phyloP scores from a whole-genome alignment of 1,140 invertebrate species.

The Formica exsecta region DNA sequence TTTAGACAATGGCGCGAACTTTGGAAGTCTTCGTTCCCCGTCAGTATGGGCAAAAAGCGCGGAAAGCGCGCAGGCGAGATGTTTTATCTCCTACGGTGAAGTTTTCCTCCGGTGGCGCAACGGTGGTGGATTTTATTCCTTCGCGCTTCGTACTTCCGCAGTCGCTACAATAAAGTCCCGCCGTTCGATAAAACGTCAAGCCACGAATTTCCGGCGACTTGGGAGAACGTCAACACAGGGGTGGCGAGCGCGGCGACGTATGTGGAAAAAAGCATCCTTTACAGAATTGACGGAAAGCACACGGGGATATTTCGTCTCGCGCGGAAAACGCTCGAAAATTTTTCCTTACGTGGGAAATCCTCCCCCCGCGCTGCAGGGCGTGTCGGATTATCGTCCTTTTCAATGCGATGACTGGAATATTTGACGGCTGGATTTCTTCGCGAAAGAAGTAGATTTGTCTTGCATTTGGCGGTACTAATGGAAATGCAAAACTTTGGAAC shows the following conservation, averaged over 20 bases:
- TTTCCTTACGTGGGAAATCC: conserved; percentile 8
- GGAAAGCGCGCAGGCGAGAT: conserved; percentile 38
- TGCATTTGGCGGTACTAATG: conserved; percentile 39
- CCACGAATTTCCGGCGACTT: conserved; percentile 59
- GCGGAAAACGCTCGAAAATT: conserved; percentile 43
- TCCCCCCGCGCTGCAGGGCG: background rate
- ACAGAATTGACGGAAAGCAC: conserved; percentile 31
- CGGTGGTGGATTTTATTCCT: conserved; percentile 55
- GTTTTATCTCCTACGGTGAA: conserved; percentile 52
- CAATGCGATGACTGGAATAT: conserved; percentile 53
- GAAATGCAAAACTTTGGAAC: conserved; percentile 19
- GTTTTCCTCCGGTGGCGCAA: conserved; percentile 30
- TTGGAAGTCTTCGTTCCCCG: conserved; percentile 52
- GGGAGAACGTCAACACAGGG: conserved; percentile 21
- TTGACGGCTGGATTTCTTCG: conserved; percentile 58
- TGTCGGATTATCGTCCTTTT: conserved; percentile 52
- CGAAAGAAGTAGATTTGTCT: conserved; percentile 48
- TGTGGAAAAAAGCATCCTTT: conserved; percentile 25
- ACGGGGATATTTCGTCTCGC: conserved; percentile 39
- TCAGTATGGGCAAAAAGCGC: conserved; percentile 48
- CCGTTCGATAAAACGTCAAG: conserved; percentile 62
- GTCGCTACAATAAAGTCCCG: conserved; percentile 47
- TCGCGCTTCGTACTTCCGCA: conserved; percentile 56
- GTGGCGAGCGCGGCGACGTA: background rate
- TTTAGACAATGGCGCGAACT: conserved; percentile 63